Percentiles rank a stretch among this genome's conserved stretches.
Conservation (phyloP, 2,888 invertebrate species). For the Brachyptera risi region DNA sequence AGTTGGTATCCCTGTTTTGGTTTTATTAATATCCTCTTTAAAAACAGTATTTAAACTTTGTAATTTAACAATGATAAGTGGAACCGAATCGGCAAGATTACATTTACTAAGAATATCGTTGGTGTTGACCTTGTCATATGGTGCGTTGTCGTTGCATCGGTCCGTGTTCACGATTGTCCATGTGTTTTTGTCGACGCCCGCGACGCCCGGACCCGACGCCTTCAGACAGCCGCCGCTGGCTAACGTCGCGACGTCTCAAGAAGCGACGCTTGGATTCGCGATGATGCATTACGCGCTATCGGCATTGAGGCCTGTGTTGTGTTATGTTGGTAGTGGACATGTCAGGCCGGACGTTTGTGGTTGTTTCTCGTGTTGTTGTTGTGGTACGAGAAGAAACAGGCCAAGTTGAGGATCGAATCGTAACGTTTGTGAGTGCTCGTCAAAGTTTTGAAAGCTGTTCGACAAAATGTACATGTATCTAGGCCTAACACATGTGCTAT, state of each 20-base stretch:
- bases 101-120: conserved; percentile 2
- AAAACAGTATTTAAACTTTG: not conserved
- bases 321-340: not conserved
- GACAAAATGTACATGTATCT: no score
- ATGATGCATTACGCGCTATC: conserved; percentile 19
- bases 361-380: not conserved
- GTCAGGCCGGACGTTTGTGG: not conserved
- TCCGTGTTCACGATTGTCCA: conserved; percentile 1
- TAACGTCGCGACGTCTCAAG: conserved; percentile 2
- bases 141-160: conserved; percentile 1
- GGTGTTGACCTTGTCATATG: conserved; percentile 6
- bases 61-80: no score
- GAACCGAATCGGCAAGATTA: not conserved
- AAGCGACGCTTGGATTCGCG: conserved; percentile 13
- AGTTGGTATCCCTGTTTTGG: not conserved
- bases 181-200: not conserved
- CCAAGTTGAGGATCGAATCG: no score
- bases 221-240: conserved; percentile 22
- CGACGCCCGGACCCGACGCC: conserved; percentile 9
- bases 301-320: conserved; percentile 23
- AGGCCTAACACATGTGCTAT: no score
- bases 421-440: no score
- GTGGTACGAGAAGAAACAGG: not conserved
- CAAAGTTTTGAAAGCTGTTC: no score
- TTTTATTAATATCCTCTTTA: not conserved